Conservation (phyloP, 2,113 vertebrate species). For the Alethe diademata region DNA sequence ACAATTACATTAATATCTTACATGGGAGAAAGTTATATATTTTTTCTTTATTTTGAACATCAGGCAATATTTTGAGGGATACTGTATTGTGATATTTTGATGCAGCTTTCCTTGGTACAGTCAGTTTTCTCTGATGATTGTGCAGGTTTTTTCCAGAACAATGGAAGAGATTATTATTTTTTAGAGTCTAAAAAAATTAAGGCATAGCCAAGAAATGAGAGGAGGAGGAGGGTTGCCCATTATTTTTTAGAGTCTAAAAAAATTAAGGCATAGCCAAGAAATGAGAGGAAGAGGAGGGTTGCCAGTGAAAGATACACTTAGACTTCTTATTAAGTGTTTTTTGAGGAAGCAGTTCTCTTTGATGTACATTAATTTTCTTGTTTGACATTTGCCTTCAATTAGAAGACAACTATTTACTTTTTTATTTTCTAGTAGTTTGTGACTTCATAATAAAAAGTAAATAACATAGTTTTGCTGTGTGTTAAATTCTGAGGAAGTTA, state of each 20-base stretch:
- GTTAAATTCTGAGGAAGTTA: background rate
- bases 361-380: background rate
- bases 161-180: background rate
- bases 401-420: background rate
- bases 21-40: background rate
- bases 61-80: background rate
- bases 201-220: background rate
- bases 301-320: background rate
- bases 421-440: background rate
- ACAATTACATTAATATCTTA: background rate
- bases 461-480: background rate
- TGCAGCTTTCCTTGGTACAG: background rate
- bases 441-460: background rate
- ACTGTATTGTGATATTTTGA: background rate
- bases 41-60: background rate
- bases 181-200: background rate
- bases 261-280: background rate
- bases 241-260: background rate
- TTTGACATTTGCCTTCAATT: background rate
- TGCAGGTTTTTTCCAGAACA: background rate
- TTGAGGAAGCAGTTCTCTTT: background rate
- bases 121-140: background rate
- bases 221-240: background rate
- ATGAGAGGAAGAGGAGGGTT: background rate
- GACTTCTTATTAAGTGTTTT: background rate